Evolutionary conservation across 2,113 vertebrate genomes (phyloP), one percentile per base, ranked within the genome.

Genomic region (Atherinomorus stipes): DNA sequence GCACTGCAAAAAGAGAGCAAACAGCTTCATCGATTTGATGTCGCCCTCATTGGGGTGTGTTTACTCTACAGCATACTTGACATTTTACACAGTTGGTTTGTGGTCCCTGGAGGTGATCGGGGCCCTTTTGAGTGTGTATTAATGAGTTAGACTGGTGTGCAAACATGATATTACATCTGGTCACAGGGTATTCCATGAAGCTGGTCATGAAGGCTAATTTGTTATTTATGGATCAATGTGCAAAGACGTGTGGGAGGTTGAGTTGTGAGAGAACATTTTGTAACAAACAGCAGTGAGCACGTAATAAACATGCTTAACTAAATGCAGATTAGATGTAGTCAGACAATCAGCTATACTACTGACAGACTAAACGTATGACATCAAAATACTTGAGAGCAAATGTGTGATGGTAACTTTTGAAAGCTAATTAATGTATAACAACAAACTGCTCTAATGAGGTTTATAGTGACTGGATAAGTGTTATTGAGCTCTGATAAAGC

Each of bases 11-110:
- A 56, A 44, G 21, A n/a, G n/a, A 52, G 64, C 65, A 77, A 79
- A 74, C 34, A 59, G 63, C 19, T 13, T 5, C 47, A 89, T 87
- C 89, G 88, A 90, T 87, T 87, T 77, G 59, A 69, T 73, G 58
- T 66, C 49, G 21, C 52, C 77, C 63, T 80, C 80, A 87, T 88
- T 80, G 76, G 50, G 64, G 47, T 80, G 62, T 74, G 71, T 88
- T 88, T 87, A 76, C 75, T 63, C 56, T 61, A 57, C 64, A 57
- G 64, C 64, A 57, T 47, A 54, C 69, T 86, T 83, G 86, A 86
- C 86, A 90, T 89, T 88, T 91, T 18, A 62, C 40, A 50, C 34
- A 61, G 73, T 69, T 71, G 65, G 38, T 77, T 80, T 74, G 16
- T 40, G 68, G 53, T 62, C 66, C 67, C 64, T 8, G 64, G 26